Conservation (phyloP, 2,888 invertebrate genomes). For the Agonum fuliginosum region DNA sequence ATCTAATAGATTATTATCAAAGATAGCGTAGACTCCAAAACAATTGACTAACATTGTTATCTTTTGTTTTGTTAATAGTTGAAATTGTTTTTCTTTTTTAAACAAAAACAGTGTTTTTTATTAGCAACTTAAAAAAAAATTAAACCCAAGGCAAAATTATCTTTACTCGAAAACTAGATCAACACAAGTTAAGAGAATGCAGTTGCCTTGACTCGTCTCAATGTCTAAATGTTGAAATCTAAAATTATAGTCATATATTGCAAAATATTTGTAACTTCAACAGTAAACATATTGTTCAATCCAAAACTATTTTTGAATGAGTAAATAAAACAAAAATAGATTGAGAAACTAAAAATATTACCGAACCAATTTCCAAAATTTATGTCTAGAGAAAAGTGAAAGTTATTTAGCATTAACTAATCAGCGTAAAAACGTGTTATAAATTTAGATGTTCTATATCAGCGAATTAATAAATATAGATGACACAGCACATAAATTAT, state of each 20-base stretch:
- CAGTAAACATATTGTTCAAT: conserved; percentile 32
- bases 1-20: background rate
- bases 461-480: conserved; percentile 18
- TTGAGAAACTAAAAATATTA: conserved; percentile 23
- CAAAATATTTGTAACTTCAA: conserved; percentile 16
- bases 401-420: conserved; percentile 18
- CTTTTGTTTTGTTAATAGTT: conserved; percentile 4
- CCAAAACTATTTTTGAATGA: conserved; percentile 21
- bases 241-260: conserved; percentile 15
- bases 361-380: conserved; percentile 18
- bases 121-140: background rate
- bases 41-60: background rate
- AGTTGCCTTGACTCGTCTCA: conserved; percentile 17
- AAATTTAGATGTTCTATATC: conserved; percentile 4
- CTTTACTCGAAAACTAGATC: background rate
- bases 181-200: conserved; percentile 14
- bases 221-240: conserved; percentile 25
- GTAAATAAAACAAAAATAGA: conserved; percentile 28
- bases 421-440: conserved; percentile 1
- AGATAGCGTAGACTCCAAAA: background rate
- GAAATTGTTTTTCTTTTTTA: conserved; percentile 6
- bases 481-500: conserved; percentile 37
- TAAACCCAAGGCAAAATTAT: conserved; percentile 5
- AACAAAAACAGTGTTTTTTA: background rate
- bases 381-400: conserved; percentile 12